A percentile compares a stretch with the other conserved stretches of the same genome.
Evolutionary conservation across 1,140 invertebrate genomes (phyloP).

Genomic region (Hylaeus anthracinus): DNA sequence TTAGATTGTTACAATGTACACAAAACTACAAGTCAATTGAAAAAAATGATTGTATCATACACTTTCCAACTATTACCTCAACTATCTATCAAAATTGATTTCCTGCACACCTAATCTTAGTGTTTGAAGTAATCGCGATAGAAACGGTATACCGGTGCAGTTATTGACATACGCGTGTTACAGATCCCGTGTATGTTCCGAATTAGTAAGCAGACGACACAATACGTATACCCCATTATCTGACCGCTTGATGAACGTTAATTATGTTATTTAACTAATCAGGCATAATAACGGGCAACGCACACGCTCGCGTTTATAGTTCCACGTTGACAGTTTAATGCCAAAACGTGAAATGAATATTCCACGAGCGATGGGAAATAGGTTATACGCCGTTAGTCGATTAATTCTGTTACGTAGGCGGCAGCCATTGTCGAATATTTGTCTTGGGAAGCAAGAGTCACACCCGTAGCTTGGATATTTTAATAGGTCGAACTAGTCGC

Average conservation of each 20-base stretch:
- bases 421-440: background rate
- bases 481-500: no score
- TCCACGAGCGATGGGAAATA: constrained; percentile 4
- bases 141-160: background rate
- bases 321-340: constrained; percentile 20
- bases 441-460: background rate
- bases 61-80: no score
- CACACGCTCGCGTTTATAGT: constrained; percentile 40
- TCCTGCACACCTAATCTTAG: background rate
- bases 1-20: no score
- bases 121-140: background rate
- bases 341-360: constrained; percentile 29
- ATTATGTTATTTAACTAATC: constrained; percentile 59
- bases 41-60: no score
- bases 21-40: no score
- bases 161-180: background rate
- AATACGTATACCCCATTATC: background rate
- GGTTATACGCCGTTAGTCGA: background rate
- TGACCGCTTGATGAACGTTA: constrained; percentile 37
- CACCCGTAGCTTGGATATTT: no score
- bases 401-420: constrained; percentile 4
- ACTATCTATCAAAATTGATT: no score
- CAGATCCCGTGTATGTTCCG: background rate
- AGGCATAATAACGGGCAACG: constrained; percentile 40
- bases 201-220: background rate